Evolutionary conservation across 2,797 vertebrate species (phyloP), one percentile per base, ranked within the genome.

Genomic region (Buceros bicornis): DNA sequence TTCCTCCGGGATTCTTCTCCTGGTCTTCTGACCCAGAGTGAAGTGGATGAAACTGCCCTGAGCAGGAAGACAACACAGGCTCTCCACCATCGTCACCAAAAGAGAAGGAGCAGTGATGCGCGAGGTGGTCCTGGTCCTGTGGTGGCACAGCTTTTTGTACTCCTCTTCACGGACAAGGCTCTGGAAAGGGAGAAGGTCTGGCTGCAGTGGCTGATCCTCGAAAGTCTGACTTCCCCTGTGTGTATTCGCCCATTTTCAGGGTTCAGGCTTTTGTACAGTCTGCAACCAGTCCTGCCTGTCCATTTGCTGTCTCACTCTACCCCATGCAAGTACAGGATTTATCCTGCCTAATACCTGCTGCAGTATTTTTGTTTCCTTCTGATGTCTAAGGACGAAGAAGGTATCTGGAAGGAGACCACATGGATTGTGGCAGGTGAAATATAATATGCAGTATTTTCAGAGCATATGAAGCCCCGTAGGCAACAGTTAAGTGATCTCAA

Each of bases 401-500:
- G 33, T 60, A 11, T 29, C 14, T 58, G 11, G 84, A 50, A 67
- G 60, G 70, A 72, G 13, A 31, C 61, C 9, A 3, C 57, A 6
- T 31, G 58, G 53, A 20, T 6, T 88, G 40, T 28, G 64, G 56
- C 87, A 87, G 67, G 29, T 47, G 56, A 37, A 78, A 47, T 53
- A 25, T 21, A 66, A 57, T 22, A 4, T 10, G 37, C 40, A 22
- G 3, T 13, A 61, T 74, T 70, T 37, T 70, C 56, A 74, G 67
- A n/a, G 11, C 5, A 1, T 29, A 13, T 17, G 79, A 61, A 61
- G n/a, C 28, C 67, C 42, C 53, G 51, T 5, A 26, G 50, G 76
- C 71, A 89, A 62, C 40, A 22, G 33, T 13, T 24, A 1, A 0
- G 2, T 0, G 0, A 8, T 40, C 53, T 53, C 9, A 10, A 60